Percentiles rank a stretch among this genome's conserved stretches.
Conservation (phyloP, 2,888 invertebrate species). For the Apodemia duryi region DNA sequence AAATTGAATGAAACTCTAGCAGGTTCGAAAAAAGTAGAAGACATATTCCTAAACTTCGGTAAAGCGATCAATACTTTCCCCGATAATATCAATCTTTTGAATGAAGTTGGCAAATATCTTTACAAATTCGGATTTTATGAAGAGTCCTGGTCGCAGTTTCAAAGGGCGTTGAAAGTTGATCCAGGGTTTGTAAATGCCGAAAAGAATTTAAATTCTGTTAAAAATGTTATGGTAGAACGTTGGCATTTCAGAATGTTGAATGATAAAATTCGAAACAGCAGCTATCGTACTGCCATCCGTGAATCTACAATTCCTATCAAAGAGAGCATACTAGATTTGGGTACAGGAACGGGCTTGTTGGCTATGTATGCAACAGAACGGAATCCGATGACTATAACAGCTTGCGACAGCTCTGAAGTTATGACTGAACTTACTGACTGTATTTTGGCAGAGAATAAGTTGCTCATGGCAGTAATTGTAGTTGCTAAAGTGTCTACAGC, state of each 20-base stretch:
- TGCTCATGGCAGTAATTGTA: slow-evolving; percentile 59
- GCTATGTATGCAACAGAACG: slow-evolving; percentile 82
- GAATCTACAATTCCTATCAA: slow-evolving; percentile 63
- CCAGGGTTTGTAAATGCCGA: slow-evolving; percentile 78
- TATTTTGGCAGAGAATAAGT: slow-evolving; percentile 58
- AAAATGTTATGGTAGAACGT: slow-evolving; percentile 83
- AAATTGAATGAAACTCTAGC: slow-evolving; percentile 44
- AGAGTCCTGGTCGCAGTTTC: slow-evolving; percentile 79
- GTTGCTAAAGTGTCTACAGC: slow-evolving; percentile 79
- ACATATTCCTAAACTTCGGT: slow-evolving; percentile 52
- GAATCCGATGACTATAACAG: slow-evolving; percentile 77
- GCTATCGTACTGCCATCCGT: slow-evolving; percentile 82
- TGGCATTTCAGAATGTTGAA: slow-evolving; percentile 94
- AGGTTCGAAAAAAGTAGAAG: slow-evolving; percentile 42
- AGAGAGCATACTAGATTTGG: slow-evolving; percentile 84
- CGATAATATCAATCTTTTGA: slow-evolving; percentile 45
- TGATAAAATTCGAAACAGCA: slow-evolving; percentile 83
- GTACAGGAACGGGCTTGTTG: slow-evolving; percentile 87
- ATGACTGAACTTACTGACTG: slow-evolving; percentile 80
- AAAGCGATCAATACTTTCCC: slow-evolving; percentile 49
- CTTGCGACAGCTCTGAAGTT: slow-evolving; percentile 83
- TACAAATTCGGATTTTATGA: slow-evolving; percentile 75
- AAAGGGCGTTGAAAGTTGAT: slow-evolving; percentile 70
- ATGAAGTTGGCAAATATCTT: slow-evolving; percentile 60
- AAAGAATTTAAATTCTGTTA: slow-evolving; percentile 83